These are phyloP conservation scores for Seriola quinqueradiata DNA, from an alignment of 2,113 vertebrate genomes.

Conservation along the genomic window DNA sequence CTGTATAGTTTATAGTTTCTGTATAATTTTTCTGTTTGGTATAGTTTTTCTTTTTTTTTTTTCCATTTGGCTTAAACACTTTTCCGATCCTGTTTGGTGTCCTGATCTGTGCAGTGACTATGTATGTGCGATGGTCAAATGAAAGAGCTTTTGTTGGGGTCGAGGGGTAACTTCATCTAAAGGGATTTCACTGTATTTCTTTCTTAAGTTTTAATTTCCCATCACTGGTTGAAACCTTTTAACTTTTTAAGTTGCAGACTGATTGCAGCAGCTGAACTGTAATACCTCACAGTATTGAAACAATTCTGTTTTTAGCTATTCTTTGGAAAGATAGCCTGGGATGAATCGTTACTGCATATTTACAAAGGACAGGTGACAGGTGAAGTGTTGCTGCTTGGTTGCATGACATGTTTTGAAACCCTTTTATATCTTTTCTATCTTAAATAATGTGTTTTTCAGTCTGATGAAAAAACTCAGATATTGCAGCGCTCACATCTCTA, in stretches of 20 bases:
- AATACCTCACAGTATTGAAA: neutral
- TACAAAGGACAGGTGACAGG: neutral
- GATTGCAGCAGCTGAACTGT: neutral
- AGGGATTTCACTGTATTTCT: constrained; percentile 18
- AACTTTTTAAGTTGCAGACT: neutral
- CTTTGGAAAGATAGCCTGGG: neutral
- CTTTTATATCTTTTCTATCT: neutral
- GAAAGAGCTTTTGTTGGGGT: constrained; percentile 66
- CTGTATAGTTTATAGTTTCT: neutral
- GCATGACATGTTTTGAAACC: neutral
- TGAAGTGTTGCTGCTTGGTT: neutral
- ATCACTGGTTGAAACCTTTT: neutral
- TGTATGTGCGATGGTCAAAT: constrained; percentile 28
- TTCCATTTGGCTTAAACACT: neutral
- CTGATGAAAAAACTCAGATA: neutral
- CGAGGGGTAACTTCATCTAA: neutral
- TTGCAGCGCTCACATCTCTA: neutral
- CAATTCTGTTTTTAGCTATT: constrained; percentile 5
- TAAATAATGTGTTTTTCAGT: neutral
- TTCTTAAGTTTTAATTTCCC: constrained; percentile 7
- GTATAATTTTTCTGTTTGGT: too few relatives aligned
- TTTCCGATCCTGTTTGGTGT: neutral
- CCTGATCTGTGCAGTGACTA: constrained; percentile 15
- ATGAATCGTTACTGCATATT: neutral
- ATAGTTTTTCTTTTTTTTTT: neutral